These are phyloP conservation scores for Gibbula magus DNA, from an alignment of 2,888 invertebrate genomes.

Conservation along the genomic window DNA sequence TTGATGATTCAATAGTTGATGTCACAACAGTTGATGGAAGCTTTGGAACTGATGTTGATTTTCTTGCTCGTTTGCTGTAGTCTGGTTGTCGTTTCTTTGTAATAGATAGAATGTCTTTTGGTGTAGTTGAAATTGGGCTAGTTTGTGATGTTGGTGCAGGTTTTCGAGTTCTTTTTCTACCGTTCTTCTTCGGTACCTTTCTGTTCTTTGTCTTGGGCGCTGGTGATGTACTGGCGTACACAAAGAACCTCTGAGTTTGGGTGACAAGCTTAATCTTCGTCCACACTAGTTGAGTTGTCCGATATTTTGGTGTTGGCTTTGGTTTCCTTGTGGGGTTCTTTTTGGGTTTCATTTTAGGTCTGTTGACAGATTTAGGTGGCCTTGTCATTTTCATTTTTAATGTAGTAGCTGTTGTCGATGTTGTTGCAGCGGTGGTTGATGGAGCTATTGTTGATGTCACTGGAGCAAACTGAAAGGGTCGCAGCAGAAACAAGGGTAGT, in stretches of 20 bases:
- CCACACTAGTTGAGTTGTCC: not conserved
- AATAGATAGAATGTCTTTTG: not conserved
- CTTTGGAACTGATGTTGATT: too few species aligned
- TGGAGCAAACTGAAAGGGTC: constrained; percentile 3
- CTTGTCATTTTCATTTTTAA: not conserved
- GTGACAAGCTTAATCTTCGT: not conserved
- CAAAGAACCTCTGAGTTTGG: not conserved
- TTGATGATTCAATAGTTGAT: not conserved
- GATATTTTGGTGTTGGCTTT: not conserved
- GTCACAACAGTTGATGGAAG: not conserved
- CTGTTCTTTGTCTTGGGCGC: not conserved
- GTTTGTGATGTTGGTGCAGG: not conserved
- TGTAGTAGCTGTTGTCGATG: not conserved
- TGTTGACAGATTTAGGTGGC: not conserved
- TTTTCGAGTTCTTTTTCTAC: not conserved
- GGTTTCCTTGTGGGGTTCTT: not conserved
- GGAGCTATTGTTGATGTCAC: constrained; percentile 10
- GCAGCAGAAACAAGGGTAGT: constrained; percentile 28
- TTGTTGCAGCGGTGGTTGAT: not conserved
- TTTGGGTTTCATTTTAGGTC: not conserved
- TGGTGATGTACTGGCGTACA: not conserved
- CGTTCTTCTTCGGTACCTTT: not conserved
- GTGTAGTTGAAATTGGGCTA: not conserved
- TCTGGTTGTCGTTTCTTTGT: not conserved
- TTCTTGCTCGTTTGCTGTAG: too few species aligned